Conservation (phyloP, 1,140 invertebrate genomes). For the Harlomillsia oculata region DNA sequence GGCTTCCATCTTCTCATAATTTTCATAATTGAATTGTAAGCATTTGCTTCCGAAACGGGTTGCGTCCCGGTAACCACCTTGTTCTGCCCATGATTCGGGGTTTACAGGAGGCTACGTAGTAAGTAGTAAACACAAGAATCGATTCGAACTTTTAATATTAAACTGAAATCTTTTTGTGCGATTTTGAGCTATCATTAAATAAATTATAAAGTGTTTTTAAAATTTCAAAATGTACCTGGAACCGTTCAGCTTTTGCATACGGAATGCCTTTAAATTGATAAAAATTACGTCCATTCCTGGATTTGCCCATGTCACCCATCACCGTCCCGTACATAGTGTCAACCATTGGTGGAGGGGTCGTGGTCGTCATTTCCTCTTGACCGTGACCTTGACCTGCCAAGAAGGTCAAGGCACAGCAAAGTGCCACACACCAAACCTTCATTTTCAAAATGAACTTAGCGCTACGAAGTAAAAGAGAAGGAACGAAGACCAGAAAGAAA, state of each 20-base stretch:
- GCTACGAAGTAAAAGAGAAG: no score
- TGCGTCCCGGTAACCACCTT: conserved; percentile 5
- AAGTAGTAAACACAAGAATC: neutral
- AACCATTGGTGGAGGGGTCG: no score
- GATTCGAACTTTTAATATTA: neutral
- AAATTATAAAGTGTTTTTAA: neutral
- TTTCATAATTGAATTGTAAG: neutral
- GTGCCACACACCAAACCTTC: no score
- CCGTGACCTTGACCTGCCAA: no score
- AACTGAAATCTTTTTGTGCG: no score
- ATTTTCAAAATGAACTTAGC: no score
- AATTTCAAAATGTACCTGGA: conserved; percentile 3
- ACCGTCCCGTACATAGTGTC: conserved; percentile 6
- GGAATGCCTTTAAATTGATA: conserved; percentile 17
- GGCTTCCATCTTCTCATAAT: neutral
- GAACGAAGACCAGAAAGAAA: no score
- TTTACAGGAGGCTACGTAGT: conserved; percentile 3
- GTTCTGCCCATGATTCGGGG: conserved; percentile 14
- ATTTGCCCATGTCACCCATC: neutral
- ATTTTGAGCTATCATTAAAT: neutral
- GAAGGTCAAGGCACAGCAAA: no score
- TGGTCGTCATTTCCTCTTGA: no score
- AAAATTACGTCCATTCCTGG: conserved; percentile 10
- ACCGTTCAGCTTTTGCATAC: conserved; percentile 14
- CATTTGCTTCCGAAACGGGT: conserved; percentile 5